These are phyloP conservation scores for Epinotia bilunana DNA, from an alignment of 2,888 invertebrate species.

Conservation along the genomic window DNA sequence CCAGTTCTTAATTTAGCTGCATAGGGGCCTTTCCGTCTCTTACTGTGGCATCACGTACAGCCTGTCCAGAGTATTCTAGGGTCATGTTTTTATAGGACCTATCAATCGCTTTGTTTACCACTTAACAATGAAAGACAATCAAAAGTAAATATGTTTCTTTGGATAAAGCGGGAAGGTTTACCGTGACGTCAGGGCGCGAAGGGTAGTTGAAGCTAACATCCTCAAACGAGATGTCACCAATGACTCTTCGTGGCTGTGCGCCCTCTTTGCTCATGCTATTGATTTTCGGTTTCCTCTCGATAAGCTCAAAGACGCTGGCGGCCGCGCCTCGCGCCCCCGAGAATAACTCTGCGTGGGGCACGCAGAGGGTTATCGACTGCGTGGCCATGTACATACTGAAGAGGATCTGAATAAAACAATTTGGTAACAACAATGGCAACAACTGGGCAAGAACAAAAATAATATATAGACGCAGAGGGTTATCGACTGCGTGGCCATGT, in stretches of 20 bases:
- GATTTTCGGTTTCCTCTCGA: constrained; percentile 89
- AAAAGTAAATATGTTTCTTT: neutral
- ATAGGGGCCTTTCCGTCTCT: too few relatives aligned
- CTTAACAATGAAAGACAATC: too few relatives aligned
- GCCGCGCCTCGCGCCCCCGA: constrained; percentile 90
- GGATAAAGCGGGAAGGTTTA: constrained; percentile 53
- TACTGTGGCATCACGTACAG: too few relatives aligned
- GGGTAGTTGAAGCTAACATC: constrained; percentile 91
- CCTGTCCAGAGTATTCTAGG: too few relatives aligned
- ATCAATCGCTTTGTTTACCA: too few relatives aligned
- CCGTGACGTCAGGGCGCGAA: constrained; percentile 88
- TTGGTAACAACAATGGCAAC: too few relatives aligned
- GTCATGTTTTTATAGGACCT: too few relatives aligned
- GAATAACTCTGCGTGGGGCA: constrained; percentile 90
- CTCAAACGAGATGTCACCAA: constrained; percentile 88
- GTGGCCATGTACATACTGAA: constrained; percentile 91
- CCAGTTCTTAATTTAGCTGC: too few relatives aligned
- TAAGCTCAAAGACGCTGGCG: constrained; percentile 87
- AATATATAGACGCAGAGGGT: constrained; percentile 89
- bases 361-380: constrained; percentile 89
- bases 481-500: constrained; percentile 91
- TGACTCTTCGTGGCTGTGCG: constrained; percentile 81
- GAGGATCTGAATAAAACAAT: constrained; percentile 75
- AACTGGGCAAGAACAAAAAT: too few relatives aligned
- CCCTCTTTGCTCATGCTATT: constrained; percentile 87